phyloP scores from a whole-genome alignment of 2,797 vertebrate species.

The Acipenser oxyrinchus region DNA sequence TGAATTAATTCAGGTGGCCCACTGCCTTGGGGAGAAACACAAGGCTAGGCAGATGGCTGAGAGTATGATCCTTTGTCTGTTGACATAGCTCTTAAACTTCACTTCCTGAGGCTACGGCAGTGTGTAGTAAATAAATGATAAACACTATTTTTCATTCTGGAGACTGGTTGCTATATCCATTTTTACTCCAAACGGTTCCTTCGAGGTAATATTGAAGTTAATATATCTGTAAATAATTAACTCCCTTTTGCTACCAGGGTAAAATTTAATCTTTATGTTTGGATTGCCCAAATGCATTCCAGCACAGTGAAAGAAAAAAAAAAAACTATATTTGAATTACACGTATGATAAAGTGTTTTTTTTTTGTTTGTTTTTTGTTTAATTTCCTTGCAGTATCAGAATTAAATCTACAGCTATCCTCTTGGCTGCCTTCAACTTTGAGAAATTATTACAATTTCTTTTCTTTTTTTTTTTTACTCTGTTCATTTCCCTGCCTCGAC shows the following conservation, averaged over 20 bases:
- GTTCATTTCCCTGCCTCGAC: slow-evolving; percentile 1
- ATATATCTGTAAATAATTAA: slow-evolving; percentile 57
- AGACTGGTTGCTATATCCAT: slow-evolving; percentile 16
- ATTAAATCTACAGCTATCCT: slow-evolving; percentile 18
- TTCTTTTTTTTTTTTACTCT: not conserved
- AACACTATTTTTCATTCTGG: slow-evolving; percentile 45
- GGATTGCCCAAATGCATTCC: slow-evolving; percentile 18
- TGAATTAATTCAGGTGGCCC: slow-evolving; percentile 56
- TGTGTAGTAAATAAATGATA: slow-evolving; percentile 70
- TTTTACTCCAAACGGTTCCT: slow-evolving; percentile 34
- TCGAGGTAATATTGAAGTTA: slow-evolving; percentile 51
- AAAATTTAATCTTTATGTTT: slow-evolving; percentile 30
- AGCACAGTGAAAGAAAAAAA: slow-evolving; percentile 9
- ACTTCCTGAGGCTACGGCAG: slow-evolving; percentile 42
- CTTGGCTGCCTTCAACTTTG: not conserved
- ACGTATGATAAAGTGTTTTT: not conserved
- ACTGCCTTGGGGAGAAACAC: slow-evolving; percentile 56
- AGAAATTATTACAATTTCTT: not conserved
- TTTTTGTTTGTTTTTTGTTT: too few species aligned
- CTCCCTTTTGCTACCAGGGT: slow-evolving; percentile 24
- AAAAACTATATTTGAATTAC: slow-evolving; percentile 4
- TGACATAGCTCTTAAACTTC: slow-evolving; percentile 71
- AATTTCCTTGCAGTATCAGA: too few species aligned
- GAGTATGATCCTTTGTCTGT: slow-evolving; percentile 66
- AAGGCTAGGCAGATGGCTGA: slow-evolving; percentile 56